These are phyloP conservation scores for Bubalus kerabau DNA, from an alignment of 2,113 vertebrate species.

Conservation along the genomic window DNA sequence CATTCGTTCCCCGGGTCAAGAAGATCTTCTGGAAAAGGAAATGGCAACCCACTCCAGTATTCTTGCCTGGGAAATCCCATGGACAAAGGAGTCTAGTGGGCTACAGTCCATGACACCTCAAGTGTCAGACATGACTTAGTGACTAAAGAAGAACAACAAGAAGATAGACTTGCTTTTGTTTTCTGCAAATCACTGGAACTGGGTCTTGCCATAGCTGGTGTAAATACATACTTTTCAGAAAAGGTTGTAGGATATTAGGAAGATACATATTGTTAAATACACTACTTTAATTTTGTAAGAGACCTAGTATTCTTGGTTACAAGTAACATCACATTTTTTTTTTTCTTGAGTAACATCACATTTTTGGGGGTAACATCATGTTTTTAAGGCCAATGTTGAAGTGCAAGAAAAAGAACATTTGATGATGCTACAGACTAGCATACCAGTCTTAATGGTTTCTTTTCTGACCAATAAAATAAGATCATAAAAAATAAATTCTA, in stretches of 20 bases:
- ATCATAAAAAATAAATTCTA: background rate
- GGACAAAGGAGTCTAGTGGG: background rate
- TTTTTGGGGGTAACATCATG: background rate
- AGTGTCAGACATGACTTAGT: background rate
- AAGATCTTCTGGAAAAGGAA: background rate
- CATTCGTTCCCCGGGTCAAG: background rate
- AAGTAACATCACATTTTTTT: background rate
- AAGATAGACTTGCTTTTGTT: background rate
- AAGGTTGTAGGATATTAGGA: background rate
- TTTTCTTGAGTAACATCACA: background rate
- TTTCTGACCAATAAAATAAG: background rate
- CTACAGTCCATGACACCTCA: background rate
- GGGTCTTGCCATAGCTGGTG: background rate
- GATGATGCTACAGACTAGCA: background rate
- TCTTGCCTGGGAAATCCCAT: background rate
- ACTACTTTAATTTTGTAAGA: background rate
- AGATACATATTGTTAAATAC: rapidly evolving
- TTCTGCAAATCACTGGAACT: background rate
- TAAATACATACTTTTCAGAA: background rate
- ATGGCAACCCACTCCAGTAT: background rate
- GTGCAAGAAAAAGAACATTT: background rate
- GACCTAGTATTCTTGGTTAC: background rate
- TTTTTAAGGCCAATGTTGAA: background rate
- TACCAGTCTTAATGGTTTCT: rapidly evolving
- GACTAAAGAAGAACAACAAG: background rate